Evolutionary conservation across 37 sponge, comb jelly and placozoan genomes (phyloP).

Genomic region (Amphimedon queenslandica): DNA sequence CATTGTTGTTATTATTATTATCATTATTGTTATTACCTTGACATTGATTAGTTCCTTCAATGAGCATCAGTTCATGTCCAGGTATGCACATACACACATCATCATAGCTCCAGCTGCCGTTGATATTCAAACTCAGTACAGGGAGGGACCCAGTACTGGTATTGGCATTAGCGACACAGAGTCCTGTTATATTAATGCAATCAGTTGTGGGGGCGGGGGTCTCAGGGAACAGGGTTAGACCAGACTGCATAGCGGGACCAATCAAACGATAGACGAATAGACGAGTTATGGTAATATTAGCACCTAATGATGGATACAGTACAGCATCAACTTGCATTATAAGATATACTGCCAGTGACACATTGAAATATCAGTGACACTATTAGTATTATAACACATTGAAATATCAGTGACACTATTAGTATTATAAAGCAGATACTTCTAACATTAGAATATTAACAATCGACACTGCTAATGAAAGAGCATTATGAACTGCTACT

Average conservation of each 20-base stretch:
- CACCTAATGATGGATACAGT: no score
- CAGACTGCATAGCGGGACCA: not conserved
- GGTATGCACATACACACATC: not conserved
- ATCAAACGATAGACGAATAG: not conserved
- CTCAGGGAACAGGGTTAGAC: not conserved
- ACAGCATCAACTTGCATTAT: no score
- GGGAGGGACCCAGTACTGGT: not conserved
- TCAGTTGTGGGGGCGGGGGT: not conserved
- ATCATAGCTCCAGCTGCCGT: not conserved
- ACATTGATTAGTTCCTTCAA: constrained; percentile 1
- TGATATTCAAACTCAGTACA: not conserved
- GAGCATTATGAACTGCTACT: no score
- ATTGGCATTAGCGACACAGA: constrained; percentile 2
- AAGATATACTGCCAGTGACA: no score
- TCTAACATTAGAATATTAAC: no score
- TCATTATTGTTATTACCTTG: no score
- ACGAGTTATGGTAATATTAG: constrained; percentile 2
- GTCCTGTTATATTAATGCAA: not conserved
- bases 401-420: no score
- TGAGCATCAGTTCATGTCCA: not conserved
- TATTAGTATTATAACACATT: no score
- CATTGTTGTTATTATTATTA: no score
- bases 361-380: no score
- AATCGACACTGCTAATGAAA: no score
- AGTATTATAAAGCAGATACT: no score